Evolutionary conservation across 2,888 invertebrate genomes (phyloP).

Genomic region (Epistrophe grossulariae): DNA sequence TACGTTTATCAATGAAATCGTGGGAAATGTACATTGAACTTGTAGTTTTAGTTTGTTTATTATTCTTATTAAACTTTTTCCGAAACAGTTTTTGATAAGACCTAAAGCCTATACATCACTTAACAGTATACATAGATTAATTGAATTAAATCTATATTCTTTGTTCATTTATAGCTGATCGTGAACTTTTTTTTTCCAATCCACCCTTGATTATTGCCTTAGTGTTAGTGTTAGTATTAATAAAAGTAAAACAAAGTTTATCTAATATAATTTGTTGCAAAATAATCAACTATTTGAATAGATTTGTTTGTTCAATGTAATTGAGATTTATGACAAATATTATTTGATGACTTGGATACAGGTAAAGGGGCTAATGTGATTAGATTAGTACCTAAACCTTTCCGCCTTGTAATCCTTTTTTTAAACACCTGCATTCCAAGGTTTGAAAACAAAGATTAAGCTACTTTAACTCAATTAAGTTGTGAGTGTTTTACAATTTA

Average conservation of each 20-base stretch:
- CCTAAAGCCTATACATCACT: not conserved
- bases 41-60: not conserved
- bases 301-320: not conserved
- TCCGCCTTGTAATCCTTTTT: not conserved
- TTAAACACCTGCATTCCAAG: not conserved
- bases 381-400: not conserved
- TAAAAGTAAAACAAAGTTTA: not conserved
- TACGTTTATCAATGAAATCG: not conserved
- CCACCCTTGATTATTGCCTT: not conserved
- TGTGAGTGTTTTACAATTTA: not conserved
- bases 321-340: not conserved
- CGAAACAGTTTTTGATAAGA: not conserved
- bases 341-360: not conserved
- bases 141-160: not conserved
- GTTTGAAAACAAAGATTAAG: conserved; percentile 2
- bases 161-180: not conserved
- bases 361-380: not conserved
- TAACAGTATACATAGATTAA: not conserved
- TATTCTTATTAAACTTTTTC: not conserved
- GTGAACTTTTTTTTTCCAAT: not conserved
- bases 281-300: not conserved
- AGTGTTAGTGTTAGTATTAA: not conserved
- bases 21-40: conserved; percentile 13
- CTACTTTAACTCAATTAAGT: not conserved
- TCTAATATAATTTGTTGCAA: conserved; percentile 15